phyloP scores from a whole-genome alignment of 2,888 invertebrate genomes.

The Limnephilus auricula region DNA sequence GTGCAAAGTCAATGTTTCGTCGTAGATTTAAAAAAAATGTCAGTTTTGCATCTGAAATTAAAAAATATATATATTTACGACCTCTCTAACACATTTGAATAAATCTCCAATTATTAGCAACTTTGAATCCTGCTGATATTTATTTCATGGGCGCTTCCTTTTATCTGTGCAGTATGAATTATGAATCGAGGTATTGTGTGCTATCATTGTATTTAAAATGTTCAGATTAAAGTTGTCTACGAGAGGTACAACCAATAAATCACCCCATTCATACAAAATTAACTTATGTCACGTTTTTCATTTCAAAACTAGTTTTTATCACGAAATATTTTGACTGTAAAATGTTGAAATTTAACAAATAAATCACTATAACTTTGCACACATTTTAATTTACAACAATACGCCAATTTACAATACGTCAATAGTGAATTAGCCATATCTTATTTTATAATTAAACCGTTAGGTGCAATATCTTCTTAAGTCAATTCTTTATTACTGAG shows the following conservation, averaged over 20 bases:
- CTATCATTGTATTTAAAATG: neutral
- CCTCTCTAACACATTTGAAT: neutral
- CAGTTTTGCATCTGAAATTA: conserved; percentile 26
- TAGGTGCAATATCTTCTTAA: too few relatives aligned
- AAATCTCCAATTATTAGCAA: neutral
- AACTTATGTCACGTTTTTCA: neutral
- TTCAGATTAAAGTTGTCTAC: neutral
- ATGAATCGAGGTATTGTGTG: neutral
- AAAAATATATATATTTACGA: neutral
- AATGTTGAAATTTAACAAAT: neutral
- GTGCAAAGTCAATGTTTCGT: conserved; percentile 3
- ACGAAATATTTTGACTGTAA: neutral
- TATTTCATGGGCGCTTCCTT: neutral
- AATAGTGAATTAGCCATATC: neutral
- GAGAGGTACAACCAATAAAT: neutral
- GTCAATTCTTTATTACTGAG: too few relatives aligned
- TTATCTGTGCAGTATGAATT: neutral
- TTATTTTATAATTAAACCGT: too few relatives aligned
- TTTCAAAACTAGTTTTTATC: neutral
- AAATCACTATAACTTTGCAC: too few relatives aligned
- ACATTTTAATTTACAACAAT: too few relatives aligned
- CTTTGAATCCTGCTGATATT: neutral
- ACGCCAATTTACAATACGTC: too few relatives aligned
- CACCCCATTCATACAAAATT: neutral
- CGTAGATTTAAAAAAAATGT: conserved; percentile 22